Base-by-base conservation (phyloP, 1,140 invertebrate genomes). In the Drosophila kohkoa region DNA sequence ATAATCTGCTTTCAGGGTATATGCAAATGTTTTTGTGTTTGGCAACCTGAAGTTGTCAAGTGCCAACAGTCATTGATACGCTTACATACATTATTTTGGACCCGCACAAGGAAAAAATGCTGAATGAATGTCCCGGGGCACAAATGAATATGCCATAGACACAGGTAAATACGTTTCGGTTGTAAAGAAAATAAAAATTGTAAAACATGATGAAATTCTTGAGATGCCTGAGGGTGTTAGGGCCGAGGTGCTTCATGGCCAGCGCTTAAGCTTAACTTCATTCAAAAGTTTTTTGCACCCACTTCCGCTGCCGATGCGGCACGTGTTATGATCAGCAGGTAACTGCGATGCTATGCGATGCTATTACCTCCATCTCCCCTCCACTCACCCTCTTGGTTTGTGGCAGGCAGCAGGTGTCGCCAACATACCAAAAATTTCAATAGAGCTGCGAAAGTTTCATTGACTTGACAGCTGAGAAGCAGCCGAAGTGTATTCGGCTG, bases 391-490 rank as follows among this genome's bases (percentile, higher is more conserved):
- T 2, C 6, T 1, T 20, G 10, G 8, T 11, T 11, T 4, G 45
- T 28, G 35, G 48, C 15, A 59, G 58, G 41, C 38, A 77, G 64
- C 82, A 88, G 83, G 82, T 86, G 82, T 82, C 58, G 75, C 70
- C 63, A 66, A 75, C 75, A 65, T 16, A 57, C 76, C 76, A 51
- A 69, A 77, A 82, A 80, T 80, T 87, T 88, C 83, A 87, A 87
- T 87, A 80, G 83, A 66, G 59, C 69, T 65, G 55, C 69, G 69
- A 83, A 88, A 88, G 69, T 87, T 87, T 87, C 82, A 87, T 82
- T 83, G 76, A 87, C 83, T 83, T 88, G 82, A 87, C 82, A 87
- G 80, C 67, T 69, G 59, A 52, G 28, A 1, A 8, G 11, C 11
- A 20, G 20, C 20, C 20, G 3, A 25, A 10, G 15, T 1, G 38